Evolutionary conservation across 2,113 vertebrate genomes (phyloP).

Genomic region (Tragulus kanchil): DNA sequence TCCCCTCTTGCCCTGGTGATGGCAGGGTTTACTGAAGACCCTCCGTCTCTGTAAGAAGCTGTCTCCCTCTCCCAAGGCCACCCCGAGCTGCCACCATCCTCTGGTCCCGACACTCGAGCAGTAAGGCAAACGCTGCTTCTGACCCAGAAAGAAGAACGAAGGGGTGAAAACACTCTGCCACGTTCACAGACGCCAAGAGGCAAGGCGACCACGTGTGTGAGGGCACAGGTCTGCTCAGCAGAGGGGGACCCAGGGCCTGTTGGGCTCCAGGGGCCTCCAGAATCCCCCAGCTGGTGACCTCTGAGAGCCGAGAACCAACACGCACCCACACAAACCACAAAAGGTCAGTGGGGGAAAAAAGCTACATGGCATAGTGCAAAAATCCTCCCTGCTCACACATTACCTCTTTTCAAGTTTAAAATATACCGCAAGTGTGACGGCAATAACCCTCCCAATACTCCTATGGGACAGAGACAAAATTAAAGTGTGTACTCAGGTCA

Average conservation of each 20-base stretch:
- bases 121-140: not conserved
- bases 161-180: not conserved
- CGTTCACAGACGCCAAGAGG: not conserved
- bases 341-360: not conserved
- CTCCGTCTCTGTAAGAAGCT: not conserved
- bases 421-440: conserved; percentile 2
- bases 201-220: not conserved
- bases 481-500: conserved; percentile 24
- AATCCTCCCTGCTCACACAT: conserved; percentile 16
- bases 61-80: not conserved
- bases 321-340: not conserved
- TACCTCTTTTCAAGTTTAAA: conserved; percentile 64
- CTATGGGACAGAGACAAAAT: conserved; percentile 59
- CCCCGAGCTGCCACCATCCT: not conserved
- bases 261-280: not conserved
- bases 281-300: not conserved
- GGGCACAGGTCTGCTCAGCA: not conserved
- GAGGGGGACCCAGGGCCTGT: not conserved
- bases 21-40: not conserved
- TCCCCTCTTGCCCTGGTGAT: not conserved
- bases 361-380: not conserved
- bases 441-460: conserved; percentile 29
- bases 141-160: not conserved
- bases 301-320: rapidly evolving
- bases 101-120: not conserved